Percentiles rank a stretch among this genome's conserved stretches.
Conservation (phyloP, 2,113 vertebrate genomes). For the Caracal caracal region DNA sequence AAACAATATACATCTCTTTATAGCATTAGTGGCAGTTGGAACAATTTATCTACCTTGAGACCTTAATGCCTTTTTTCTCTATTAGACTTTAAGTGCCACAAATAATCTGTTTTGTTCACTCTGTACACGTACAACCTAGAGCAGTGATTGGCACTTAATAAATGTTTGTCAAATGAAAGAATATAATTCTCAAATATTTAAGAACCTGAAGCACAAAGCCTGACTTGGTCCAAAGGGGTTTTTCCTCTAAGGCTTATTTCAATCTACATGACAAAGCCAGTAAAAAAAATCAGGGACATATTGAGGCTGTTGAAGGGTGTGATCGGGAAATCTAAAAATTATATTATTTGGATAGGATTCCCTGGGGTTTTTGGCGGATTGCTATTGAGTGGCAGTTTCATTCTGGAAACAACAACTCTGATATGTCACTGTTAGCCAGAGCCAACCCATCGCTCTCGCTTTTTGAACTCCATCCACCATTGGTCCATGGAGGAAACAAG, state of each 20-base stretch:
- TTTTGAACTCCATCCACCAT: constrained; percentile 59
- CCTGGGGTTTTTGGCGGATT: not conserved
- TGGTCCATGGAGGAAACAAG: constrained; percentile 34
- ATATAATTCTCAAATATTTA: constrained; percentile 49
- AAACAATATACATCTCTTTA: not conserved
- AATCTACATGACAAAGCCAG: constrained; percentile 33
- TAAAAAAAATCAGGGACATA: constrained; percentile 46
- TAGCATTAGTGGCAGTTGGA: not conserved
- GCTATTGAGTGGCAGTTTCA: constrained; percentile 23
- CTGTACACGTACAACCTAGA: not conserved
- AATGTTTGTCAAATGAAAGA: constrained; percentile 48
- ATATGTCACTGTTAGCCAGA: not conserved
- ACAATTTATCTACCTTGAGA: not conserved
- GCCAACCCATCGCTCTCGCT: not conserved
- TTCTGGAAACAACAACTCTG: constrained; percentile 43
- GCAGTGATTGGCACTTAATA: constrained; percentile 62
- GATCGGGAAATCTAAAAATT: constrained; percentile 60
- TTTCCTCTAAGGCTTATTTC: constrained; percentile 36
- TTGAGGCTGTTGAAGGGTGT: constrained; percentile 59
- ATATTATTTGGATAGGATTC: constrained; percentile 58
- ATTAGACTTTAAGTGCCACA: not conserved
- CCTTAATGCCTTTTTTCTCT: constrained; percentile 29
- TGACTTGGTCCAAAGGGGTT: not conserved
- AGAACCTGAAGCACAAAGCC: constrained; percentile 9
- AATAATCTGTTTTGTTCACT: not conserved